These are phyloP conservation scores for Peribatodes rhomboidaria DNA, from an alignment of 2,888 invertebrate genomes.

Conservation along the genomic window DNA sequence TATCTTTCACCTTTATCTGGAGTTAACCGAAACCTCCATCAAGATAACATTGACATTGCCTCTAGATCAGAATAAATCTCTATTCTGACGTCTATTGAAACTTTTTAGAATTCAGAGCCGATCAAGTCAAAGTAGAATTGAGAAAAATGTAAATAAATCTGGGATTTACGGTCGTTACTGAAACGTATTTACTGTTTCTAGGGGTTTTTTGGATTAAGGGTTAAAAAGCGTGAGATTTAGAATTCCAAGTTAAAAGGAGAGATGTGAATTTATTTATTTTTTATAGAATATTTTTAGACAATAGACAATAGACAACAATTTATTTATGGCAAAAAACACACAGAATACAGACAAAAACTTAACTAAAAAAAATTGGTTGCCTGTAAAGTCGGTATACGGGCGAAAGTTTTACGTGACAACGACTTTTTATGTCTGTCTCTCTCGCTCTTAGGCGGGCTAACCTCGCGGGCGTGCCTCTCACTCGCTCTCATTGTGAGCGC, in stretches of 20 bases:
- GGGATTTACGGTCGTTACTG: conserved; percentile 34
- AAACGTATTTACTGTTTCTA: conserved; percentile 35
- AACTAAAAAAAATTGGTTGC: too few relatives aligned
- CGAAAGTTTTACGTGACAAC: too few relatives aligned
- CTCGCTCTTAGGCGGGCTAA: too few relatives aligned
- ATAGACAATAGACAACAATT: too few relatives aligned
- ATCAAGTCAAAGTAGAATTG: conserved; percentile 38
- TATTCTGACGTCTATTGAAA: conserved; percentile 19
- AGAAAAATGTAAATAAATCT: conserved; percentile 44
- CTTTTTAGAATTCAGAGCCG: conserved; percentile 30
- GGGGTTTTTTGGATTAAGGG: background rate
- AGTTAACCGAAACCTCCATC: background rate
- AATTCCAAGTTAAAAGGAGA: conserved; percentile 5
- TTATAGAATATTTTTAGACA: too few relatives aligned
- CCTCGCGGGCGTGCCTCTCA: too few relatives aligned
- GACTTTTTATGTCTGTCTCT: too few relatives aligned
- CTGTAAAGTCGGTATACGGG: too few relatives aligned
- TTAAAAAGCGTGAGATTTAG: conserved; percentile 7
- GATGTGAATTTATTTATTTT: conserved; percentile 1
- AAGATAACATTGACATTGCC: conserved; percentile 18
- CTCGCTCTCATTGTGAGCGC: too few relatives aligned
- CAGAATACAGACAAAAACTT: too few relatives aligned
- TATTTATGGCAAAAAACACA: too few relatives aligned
- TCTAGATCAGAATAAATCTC: conserved; percentile 19
- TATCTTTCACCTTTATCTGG: background rate